These are phyloP conservation scores for Brachyhypopomus occidentalis DNA, from an alignment of 2,113 vertebrate genomes.

Conservation along the genomic window DNA sequence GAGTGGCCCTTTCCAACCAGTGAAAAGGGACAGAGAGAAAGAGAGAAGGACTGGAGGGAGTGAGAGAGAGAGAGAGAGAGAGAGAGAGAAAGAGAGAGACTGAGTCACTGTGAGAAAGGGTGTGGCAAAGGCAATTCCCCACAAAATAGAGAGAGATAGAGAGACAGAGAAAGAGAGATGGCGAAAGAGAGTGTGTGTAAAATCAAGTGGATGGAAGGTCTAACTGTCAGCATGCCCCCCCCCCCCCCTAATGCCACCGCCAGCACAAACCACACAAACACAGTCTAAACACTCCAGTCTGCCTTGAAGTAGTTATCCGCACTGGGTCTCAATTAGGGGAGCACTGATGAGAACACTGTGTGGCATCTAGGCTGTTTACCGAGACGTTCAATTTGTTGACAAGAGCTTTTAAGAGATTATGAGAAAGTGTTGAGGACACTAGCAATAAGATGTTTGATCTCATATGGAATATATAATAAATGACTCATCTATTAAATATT, in stretches of 20 bases:
- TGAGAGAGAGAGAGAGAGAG: not conserved
- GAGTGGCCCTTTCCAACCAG: conserved; percentile 12
- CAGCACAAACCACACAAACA: conserved; percentile 30
- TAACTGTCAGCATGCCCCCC: conserved; percentile 10
- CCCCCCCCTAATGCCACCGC: not conserved
- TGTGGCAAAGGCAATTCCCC: not conserved
- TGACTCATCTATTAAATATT: not conserved
- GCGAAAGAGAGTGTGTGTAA: not conserved
- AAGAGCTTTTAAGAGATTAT: conserved; percentile 12
- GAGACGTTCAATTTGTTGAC: conserved; percentile 9
- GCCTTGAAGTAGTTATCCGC: conserved; percentile 1
- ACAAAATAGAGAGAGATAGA: not conserved
- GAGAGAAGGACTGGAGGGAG: not conserved
- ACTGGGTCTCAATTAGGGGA: conserved; percentile 1
- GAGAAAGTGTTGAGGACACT: not conserved
- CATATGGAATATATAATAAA: not conserved
- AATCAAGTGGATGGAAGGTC: not conserved
- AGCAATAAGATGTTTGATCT: not conserved
- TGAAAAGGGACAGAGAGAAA: not conserved
- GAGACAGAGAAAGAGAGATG: not conserved
- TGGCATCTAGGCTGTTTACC: not conserved
- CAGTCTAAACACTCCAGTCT: not conserved
- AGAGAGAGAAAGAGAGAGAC: too few species aligned
- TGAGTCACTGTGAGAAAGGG: not conserved
- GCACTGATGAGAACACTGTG: not conserved